phyloP scores from a whole-genome alignment of 2,797 vertebrate species.

The Molothrus aeneus region DNA sequence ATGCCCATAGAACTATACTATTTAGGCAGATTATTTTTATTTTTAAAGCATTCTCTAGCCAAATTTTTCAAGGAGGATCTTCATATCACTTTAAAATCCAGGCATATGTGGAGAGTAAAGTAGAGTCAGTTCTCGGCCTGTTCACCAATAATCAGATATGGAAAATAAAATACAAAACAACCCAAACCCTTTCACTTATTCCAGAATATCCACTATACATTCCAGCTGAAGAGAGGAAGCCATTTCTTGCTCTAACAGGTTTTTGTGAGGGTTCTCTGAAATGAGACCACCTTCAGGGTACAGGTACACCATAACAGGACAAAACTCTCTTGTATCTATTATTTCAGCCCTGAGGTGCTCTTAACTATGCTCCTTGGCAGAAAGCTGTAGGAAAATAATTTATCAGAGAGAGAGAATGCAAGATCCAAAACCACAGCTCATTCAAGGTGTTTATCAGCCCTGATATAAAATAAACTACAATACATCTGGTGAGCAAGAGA shows the following conservation, averaged over 20 bases:
- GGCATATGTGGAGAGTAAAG: background rate
- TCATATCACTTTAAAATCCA: background rate
- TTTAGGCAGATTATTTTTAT: background rate
- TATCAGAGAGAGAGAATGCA: background rate
- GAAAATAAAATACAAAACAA: background rate
- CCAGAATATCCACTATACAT: background rate
- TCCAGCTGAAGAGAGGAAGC: background rate
- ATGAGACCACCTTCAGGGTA: background rate
- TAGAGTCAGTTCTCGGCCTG: background rate
- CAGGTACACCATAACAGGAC: background rate
- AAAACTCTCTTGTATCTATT: background rate
- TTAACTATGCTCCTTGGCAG: background rate
- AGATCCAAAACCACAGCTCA: background rate
- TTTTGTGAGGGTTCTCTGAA: background rate
- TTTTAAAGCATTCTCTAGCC: background rate
- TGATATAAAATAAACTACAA: background rate
- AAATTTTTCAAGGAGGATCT: background rate
- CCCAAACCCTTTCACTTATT: background rate
- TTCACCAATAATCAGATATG: background rate
- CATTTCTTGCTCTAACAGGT: background rate
- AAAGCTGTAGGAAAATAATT: background rate
- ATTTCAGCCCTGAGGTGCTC: background rate
- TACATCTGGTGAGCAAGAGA: background rate
- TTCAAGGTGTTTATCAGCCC: background rate
- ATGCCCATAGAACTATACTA: background rate